Conservation (phyloP, 64 coral and sea anemone species). For the Montipora foliosa region DNA sequence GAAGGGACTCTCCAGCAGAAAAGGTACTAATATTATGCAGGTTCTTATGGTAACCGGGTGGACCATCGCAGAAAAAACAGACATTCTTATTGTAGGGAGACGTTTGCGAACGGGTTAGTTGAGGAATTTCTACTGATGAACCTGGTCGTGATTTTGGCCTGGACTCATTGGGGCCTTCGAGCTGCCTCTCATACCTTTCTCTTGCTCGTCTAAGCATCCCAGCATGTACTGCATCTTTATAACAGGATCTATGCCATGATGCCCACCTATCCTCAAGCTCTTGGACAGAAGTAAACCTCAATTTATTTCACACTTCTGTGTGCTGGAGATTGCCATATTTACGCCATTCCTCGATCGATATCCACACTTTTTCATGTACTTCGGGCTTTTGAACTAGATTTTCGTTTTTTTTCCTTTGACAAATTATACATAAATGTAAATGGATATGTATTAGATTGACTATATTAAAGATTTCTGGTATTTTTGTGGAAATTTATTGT, state of each 20-base stretch:
- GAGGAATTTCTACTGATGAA: constrained; percentile 7
- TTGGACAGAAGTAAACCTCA: background rate
- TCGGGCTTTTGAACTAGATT: constrained; percentile 48
- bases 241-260: constrained; percentile 69
- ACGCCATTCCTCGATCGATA: constrained; percentile 20
- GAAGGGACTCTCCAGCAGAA: constrained; percentile 52
- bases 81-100: constrained; percentile 51
- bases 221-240: constrained; percentile 44
- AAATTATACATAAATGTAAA: constrained; percentile 65
- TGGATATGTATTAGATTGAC: constrained; percentile 52
- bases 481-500: constrained; percentile 31
- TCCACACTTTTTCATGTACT: constrained; percentile 2
- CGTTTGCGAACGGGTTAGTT: constrained; percentile 50
- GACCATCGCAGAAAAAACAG: constrained; percentile 52
- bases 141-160: constrained; percentile 27
- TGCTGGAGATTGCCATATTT: constrained; percentile 7
- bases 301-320: constrained; percentile 11
- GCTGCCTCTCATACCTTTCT: constrained; percentile 42
- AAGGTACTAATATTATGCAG: constrained; percentile 44
- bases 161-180: constrained; percentile 42
- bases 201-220: constrained; percentile 47
- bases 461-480: constrained; percentile 9
- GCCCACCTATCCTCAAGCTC: constrained; percentile 6
- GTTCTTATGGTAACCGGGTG: constrained; percentile 19
- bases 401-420: constrained; percentile 61